Evolutionary conservation across 2,797 vertebrate species (phyloP).

Genomic region (Syndactyla subalaris): DNA sequence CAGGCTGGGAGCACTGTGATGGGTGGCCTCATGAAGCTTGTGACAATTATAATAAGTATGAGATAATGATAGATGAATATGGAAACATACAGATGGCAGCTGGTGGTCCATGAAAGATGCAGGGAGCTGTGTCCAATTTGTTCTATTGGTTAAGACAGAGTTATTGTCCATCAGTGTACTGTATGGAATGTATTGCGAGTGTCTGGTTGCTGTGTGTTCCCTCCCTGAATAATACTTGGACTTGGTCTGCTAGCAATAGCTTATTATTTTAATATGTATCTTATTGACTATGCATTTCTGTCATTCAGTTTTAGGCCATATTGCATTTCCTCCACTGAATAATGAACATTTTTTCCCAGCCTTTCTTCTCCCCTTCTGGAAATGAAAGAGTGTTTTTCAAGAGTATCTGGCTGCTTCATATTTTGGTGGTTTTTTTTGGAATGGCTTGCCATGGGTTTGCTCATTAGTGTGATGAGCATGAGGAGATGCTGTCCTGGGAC

Average conservation of each 20-base stretch:
- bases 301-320: not conserved
- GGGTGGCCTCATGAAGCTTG: not conserved
- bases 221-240: not conserved
- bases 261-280: not conserved
- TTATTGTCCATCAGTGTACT: not conserved
- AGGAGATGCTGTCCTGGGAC: not conserved
- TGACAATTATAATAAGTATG: not conserved
- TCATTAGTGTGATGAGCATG: no score
- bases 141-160: not conserved
- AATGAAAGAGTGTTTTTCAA: not conserved
- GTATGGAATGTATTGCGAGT: fast-evolving
- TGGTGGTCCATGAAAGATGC: constrained; percentile 18
- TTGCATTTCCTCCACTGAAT: not conserved
- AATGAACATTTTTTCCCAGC: not conserved
- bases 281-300: not conserved
- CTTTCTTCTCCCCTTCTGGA: not conserved
- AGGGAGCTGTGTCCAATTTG: not conserved
- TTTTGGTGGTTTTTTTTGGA: not conserved
- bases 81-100: constrained; percentile 3
- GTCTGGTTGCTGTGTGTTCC: not conserved
- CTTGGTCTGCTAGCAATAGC: not conserved
- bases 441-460: not conserved
- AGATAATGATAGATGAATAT: constrained; percentile 9
- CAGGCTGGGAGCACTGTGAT: not conserved
- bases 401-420: fast-evolving